Conservation (phyloP, 2,797 vertebrate genomes). For the Diceros bicornis region DNA sequence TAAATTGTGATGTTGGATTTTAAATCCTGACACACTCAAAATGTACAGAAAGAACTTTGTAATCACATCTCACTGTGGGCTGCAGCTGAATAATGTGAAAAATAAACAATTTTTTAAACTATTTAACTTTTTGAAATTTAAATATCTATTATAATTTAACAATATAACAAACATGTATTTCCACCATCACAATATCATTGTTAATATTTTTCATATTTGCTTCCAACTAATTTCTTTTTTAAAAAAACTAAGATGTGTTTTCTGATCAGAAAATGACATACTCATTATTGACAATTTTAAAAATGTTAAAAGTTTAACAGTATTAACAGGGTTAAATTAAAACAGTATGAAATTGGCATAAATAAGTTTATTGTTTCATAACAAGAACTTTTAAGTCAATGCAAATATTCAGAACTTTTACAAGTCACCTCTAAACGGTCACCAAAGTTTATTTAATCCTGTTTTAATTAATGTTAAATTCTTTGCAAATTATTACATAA, state of each 20-base stretch:
- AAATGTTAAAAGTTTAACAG: constrained; percentile 12
- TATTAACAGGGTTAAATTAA: background rate
- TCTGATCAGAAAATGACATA: background rate
- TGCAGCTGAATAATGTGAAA: background rate
- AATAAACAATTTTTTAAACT: background rate
- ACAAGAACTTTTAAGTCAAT: constrained; percentile 9
- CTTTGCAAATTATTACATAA: background rate
- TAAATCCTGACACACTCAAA: constrained; percentile 40
- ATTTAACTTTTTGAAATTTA: background rate
- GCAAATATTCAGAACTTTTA: background rate
- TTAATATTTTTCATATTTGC: constrained; percentile 36
- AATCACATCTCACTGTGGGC: background rate
- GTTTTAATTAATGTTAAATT: constrained; percentile 14
- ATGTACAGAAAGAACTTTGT: background rate
- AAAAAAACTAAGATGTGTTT: background rate
- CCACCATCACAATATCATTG: background rate
- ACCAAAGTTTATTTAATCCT: constrained; percentile 2
- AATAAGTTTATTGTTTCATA: background rate
- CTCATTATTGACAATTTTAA: background rate
- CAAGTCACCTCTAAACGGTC: background rate
- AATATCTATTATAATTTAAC: constrained; percentile 4
- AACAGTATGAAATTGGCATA: background rate
- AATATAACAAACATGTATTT: background rate
- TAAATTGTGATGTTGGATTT: background rate
- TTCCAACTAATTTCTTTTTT: constrained; percentile 9